phyloP scores from a whole-genome alignment of 2,113 vertebrate genomes.

The Gracilinanus agilis region DNA sequence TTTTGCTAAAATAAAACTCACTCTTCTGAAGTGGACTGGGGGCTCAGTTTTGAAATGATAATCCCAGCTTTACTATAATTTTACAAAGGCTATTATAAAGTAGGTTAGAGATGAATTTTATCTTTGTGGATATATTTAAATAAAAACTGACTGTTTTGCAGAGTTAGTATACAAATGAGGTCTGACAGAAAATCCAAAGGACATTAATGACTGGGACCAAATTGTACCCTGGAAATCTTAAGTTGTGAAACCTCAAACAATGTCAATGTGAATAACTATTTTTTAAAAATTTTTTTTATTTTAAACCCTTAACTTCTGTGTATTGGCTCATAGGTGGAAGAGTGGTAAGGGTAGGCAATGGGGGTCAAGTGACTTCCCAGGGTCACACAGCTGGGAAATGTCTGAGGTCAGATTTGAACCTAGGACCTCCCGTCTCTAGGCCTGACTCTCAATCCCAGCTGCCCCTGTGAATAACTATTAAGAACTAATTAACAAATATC shows the following conservation, averaged over 20 bases:
- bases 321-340: no score
- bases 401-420: no score
- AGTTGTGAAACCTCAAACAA: background rate
- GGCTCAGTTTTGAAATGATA: conserved; percentile 34
- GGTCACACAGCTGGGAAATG: no score
- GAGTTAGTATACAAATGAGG: conserved; percentile 54
- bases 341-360: no score
- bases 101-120: no score
- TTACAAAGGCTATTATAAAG: conserved; percentile 58
- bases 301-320: no score
- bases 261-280: background rate
- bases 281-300: no score
- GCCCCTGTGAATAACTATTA: no score
- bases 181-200: conserved; percentile 57
- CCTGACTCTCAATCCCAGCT: no score
- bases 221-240: conserved; percentile 43
- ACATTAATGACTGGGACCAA: conserved; percentile 57
- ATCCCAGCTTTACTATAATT: conserved; percentile 46
- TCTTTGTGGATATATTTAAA: conserved; percentile 45
- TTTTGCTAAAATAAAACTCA: conserved; percentile 31
- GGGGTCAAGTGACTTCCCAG: no score
- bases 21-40: conserved; percentile 22
- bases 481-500: background rate
- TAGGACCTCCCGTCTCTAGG: no score
- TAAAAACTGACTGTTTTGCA: conserved; percentile 63